Evolutionary conservation across 2,797 vertebrate species (phyloP).

Genomic region (Babyrousa celebensis): DNA sequence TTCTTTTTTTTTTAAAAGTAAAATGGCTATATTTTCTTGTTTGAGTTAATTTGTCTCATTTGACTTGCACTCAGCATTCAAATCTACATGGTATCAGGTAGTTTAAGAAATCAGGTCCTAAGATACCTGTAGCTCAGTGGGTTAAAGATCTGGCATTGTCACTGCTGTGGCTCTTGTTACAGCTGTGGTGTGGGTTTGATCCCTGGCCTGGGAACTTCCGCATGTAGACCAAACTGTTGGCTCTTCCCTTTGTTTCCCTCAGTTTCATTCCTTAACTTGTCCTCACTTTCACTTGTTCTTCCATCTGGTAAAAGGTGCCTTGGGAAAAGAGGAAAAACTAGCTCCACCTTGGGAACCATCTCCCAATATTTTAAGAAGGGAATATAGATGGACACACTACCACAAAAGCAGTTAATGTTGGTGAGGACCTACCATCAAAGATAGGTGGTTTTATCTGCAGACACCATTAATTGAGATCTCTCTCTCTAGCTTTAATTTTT

Average conservation of each 20-base stretch:
- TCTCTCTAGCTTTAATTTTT: neutral
- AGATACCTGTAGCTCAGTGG: too few species aligned
- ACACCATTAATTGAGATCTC: neutral
- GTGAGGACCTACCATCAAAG: neutral
- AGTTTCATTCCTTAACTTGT: neutral
- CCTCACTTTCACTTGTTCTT: neutral
- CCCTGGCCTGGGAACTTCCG: too few species aligned
- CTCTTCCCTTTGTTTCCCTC: neutral
- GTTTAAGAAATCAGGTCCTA: neutral
- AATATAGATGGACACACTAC: neutral
- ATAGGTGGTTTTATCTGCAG: slow-evolving; percentile 33
- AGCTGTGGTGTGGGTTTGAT: too few species aligned
- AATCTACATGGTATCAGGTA: neutral
- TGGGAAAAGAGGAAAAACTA: neutral
- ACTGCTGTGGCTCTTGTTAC: too few species aligned
- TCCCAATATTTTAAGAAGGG: slow-evolving; percentile 36
- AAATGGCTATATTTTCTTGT: slow-evolving; percentile 3
- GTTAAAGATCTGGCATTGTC: too few species aligned
- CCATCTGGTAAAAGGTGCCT: slow-evolving; percentile 13
- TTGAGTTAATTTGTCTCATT: slow-evolving; percentile 26
- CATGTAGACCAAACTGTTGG: neutral
- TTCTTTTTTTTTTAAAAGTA: neutral
- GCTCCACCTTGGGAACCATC: neutral
- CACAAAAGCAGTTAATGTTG: neutral
- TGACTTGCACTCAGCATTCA: neutral